These are phyloP conservation scores for Gobius niger DNA, from an alignment of 2,113 vertebrate species.

Conservation along the genomic window DNA sequence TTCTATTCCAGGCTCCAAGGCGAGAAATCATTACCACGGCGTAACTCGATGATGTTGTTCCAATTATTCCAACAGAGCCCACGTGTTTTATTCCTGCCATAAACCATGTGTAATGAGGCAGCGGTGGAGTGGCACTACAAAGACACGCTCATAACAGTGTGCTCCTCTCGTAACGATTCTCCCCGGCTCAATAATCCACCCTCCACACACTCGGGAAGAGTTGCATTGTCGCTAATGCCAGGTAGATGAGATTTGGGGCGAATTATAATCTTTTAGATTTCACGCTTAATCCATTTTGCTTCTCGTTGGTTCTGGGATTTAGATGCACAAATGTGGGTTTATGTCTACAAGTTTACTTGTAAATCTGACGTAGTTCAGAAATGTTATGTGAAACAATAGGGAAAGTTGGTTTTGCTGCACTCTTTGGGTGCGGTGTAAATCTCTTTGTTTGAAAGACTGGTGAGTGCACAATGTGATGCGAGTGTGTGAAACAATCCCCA, in stretches of 20 bases:
- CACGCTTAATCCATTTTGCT: not conserved
- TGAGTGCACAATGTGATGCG: too few species aligned
- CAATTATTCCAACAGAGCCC: conserved; percentile 36
- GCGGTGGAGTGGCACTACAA: conserved; percentile 47
- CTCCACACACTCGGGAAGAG: conserved; percentile 2
- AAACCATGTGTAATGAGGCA: conserved; percentile 57
- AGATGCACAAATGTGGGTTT: not conserved
- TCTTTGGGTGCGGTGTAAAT: too few species aligned
- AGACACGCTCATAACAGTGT: conserved; percentile 44
- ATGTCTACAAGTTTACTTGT: too few species aligned
- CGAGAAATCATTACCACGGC: conserved; percentile 8
- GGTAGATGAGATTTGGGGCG: conserved; percentile 11
- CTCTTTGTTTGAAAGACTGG: too few species aligned
- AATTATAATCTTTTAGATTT: conserved; percentile 1
- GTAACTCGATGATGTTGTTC: conserved; percentile 14
- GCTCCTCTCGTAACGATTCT: conserved; percentile 46
- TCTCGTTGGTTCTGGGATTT: not conserved
- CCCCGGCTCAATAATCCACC: conserved; percentile 21
- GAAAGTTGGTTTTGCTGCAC: too few species aligned
- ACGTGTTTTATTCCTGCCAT: conserved; percentile 55
- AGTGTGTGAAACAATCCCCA: too few species aligned
- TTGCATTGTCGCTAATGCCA: not conserved
- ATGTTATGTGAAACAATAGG: too few species aligned
- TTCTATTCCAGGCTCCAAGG: not conserved
- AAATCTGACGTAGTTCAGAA: too few species aligned